Percentiles rank a stretch among this genome's conserved stretches.
Conservation (phyloP, 1,140 invertebrate species). For the Drosophila quadrilineata region DNA sequence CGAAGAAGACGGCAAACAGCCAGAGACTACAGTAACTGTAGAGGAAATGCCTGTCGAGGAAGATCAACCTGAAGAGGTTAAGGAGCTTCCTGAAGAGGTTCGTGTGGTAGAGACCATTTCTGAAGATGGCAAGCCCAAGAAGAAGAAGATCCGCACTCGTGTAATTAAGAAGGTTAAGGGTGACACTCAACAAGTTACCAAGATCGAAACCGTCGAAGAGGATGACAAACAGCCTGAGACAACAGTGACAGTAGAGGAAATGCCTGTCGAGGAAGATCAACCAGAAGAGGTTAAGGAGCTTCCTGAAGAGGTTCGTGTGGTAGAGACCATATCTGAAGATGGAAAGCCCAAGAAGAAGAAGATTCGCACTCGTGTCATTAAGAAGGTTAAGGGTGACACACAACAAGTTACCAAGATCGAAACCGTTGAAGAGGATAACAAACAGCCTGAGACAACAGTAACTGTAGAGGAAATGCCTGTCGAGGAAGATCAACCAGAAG, state of each 20-base stretch:
- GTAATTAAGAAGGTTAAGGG: conserved; percentile 60
- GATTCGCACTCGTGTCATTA: conserved; percentile 34
- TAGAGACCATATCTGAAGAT: conserved; percentile 21
- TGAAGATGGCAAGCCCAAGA: conserved; percentile 57
- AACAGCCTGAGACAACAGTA: conserved; percentile 13
- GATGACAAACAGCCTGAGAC: conserved; percentile 24
- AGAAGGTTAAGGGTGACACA: conserved; percentile 34
- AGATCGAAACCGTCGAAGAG: conserved; percentile 37
- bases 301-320: conserved; percentile 21
- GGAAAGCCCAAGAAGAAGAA: conserved; percentile 32
- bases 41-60: conserved; percentile 47
- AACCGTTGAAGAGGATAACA: conserved; percentile 33
- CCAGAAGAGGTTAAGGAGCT: conserved; percentile 24
- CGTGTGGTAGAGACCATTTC: conserved; percentile 65
- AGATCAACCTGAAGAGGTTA: conserved; percentile 45
- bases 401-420: conserved; percentile 41
- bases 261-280: conserved; percentile 23
- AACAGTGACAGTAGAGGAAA: conserved; percentile 24
- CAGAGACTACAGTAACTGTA: conserved; percentile 48
- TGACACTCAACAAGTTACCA: conserved; percentile 38
- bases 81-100: conserved; percentile 75
- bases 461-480: conserved; percentile 25
- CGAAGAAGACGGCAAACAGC: conserved; percentile 50
- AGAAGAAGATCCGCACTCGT: conserved; percentile 68
- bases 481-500: conserved; percentile 17